phyloP scores from a whole-genome alignment of 2,888 invertebrate genomes.

The Eudasyphora cyanicolor region DNA sequence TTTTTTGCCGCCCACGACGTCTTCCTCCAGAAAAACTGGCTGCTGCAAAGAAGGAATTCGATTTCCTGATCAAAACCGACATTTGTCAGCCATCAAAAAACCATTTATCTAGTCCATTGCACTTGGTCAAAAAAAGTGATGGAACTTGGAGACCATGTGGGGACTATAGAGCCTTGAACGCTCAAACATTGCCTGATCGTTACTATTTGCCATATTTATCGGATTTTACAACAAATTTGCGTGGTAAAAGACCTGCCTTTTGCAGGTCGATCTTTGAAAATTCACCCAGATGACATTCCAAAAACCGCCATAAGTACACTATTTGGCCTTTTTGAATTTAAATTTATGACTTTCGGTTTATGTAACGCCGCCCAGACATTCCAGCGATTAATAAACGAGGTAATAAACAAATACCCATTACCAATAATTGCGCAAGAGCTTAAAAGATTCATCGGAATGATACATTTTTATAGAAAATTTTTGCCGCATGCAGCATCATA shows the following conservation, averaged over 20 bases:
- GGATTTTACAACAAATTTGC: conserved; percentile 9
- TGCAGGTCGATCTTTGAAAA: conserved; percentile 67
- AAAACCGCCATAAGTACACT: conserved; percentile 10
- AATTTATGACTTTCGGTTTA: conserved; percentile 37
- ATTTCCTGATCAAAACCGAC: conserved; percentile 27
- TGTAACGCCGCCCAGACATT: conserved; percentile 40
- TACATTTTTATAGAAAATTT: not conserved
- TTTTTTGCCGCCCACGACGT: conserved; percentile 18
- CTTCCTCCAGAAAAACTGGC: conserved; percentile 19
- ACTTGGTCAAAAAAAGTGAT: conserved; percentile 24
- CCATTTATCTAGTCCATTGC: conserved; percentile 44
- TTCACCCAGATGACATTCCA: conserved; percentile 66
- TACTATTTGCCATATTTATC: conserved; percentile 32
- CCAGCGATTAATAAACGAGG: conserved; percentile 43
- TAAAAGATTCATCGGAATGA: not conserved
- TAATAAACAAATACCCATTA: no score
- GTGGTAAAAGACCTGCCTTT: not conserved
- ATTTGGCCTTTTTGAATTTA: conserved; percentile 9
- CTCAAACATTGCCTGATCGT: conserved; percentile 34
- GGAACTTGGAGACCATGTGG: conserved; percentile 44
- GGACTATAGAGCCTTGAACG: conserved; percentile 37
- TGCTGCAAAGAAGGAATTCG: conserved; percentile 40
- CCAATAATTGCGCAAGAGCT: no score
- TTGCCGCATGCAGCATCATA: not conserved
- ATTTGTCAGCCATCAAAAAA: conserved; percentile 50